phyloP scores from a whole-genome alignment of 2,797 vertebrate genomes.

The Balearica regulorum region DNA sequence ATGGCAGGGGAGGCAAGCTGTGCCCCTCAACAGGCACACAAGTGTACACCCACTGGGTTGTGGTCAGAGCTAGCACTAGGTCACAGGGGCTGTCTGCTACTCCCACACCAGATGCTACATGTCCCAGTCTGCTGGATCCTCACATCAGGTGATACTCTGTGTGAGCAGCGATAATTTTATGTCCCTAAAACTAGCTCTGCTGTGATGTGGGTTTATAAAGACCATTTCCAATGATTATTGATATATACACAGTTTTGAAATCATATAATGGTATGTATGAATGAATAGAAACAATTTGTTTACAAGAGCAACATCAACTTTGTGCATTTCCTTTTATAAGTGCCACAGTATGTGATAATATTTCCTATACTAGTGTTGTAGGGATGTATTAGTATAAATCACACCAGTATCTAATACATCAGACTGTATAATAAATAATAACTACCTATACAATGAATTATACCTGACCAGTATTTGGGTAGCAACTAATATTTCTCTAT shows the following conservation, averaged over 20 bases:
- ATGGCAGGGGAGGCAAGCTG: neutral
- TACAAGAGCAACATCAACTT: neutral
- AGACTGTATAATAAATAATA: neutral
- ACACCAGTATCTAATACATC: neutral
- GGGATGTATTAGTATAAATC: neutral
- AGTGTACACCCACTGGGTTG: neutral
- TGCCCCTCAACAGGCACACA: neutral
- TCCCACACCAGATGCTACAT: neutral
- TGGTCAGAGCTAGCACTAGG: neutral
- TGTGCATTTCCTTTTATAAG: neutral
- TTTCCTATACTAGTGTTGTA: neutral
- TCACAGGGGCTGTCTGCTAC: neutral
- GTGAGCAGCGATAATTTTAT: neutral
- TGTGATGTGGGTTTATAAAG: neutral
- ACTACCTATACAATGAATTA: neutral
- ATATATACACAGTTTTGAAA: neutral
- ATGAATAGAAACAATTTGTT: neutral
- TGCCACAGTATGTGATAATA: neutral
- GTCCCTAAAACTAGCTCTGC: neutral
- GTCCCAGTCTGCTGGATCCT: neutral
- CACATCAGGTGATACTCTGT: neutral
- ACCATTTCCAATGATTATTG: neutral
- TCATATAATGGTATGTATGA: neutral
- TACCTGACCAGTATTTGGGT: neutral
- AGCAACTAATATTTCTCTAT: neutral